Percentiles rank a stretch among this genome's conserved stretches.
Conservation (phyloP, 2,888 invertebrate genomes). For the Podotricha telesiphe region DNA sequence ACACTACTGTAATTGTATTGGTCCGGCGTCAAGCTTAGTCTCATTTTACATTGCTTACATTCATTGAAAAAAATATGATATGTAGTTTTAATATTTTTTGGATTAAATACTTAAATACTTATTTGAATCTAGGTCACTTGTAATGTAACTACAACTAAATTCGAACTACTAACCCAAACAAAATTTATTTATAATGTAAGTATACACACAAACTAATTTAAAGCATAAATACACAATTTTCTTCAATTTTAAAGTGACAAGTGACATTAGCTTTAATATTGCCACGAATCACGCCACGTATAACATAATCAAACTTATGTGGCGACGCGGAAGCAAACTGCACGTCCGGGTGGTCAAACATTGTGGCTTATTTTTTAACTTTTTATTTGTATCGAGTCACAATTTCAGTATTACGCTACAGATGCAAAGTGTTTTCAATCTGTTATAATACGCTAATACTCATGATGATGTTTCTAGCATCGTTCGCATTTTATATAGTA, state of each 20-base stretch:
- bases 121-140: neutral
- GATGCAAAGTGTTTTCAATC: neutral
- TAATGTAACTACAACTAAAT: too few species aligned
- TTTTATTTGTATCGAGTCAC: constrained; percentile 35
- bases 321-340: constrained; percentile 36
- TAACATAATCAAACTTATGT: constrained; percentile 32
- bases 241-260: constrained; percentile 27
- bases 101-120: neutral
- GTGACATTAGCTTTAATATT: constrained; percentile 27
- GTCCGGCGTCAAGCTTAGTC: constrained; percentile 40
- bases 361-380: constrained; percentile 33
- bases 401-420: constrained; percentile 36
- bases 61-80: constrained; percentile 33
- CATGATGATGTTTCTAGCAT: constrained; percentile 28
- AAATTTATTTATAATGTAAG: neutral
- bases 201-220: neutral
- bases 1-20: constrained; percentile 46
- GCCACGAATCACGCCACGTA: constrained; percentile 27
- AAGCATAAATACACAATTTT: neutral
- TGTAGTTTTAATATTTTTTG: neutral
- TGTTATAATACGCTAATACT: constrained; percentile 32
- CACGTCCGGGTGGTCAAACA: constrained; percentile 29
- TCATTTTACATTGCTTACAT: constrained; percentile 44
- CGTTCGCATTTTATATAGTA: constrained; percentile 27
- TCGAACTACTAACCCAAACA: neutral